A percentile compares a stretch with the other conserved stretches of the same genome.
Conservation (phyloP, 2,113 vertebrate species). For the Leptobrachium leishanense region DNA sequence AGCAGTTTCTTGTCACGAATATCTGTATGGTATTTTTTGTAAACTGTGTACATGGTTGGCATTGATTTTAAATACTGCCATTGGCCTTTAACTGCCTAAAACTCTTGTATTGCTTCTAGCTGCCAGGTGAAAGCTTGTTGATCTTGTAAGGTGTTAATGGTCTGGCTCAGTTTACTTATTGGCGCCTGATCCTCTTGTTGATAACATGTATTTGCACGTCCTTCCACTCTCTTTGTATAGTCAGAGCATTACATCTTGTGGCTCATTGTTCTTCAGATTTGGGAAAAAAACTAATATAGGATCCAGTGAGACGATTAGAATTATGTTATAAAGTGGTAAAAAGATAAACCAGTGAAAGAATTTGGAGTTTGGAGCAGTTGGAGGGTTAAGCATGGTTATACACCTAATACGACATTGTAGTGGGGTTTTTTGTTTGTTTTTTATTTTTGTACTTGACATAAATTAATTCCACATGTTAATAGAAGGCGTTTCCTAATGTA, state of each 20-base stretch:
- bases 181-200: conserved; percentile 1
- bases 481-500: no score
- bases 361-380: no score
- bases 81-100: conserved; percentile 11
- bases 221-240: background rate
- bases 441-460: no score
- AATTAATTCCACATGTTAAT: no score
- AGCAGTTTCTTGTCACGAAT: conserved; percentile 4
- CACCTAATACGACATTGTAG: no score
- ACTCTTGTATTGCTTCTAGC: background rate
- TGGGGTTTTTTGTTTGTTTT: no score
- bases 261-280: no score
- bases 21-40: background rate
- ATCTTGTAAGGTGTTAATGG: conserved; percentile 15
- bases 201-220: conserved; percentile 25
- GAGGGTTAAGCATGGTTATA: no score
- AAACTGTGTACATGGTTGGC: conserved; percentile 17
- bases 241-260: background rate
- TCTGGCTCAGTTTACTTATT: conserved; percentile 7
- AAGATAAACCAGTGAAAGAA: no score
- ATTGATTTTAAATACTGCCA: background rate
- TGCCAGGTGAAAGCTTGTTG: conserved; percentile 8
- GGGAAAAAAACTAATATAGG: no score
- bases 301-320: no score
- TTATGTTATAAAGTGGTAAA: no score